Evolutionary conservation across 2,797 vertebrate species (phyloP).

Genomic region (Ispidina picta): DNA sequence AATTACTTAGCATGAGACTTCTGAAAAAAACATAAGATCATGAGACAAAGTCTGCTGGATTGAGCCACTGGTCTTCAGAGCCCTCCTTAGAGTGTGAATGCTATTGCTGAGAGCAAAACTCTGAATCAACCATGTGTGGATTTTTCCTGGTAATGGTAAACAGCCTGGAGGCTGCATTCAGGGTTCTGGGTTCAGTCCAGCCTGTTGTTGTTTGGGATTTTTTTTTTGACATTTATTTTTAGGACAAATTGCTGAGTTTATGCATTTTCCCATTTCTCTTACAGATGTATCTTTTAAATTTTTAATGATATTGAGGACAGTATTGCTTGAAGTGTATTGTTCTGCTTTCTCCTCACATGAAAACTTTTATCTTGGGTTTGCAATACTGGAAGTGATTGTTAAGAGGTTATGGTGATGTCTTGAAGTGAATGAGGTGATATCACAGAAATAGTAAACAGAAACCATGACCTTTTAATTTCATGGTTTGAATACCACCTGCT

Average conservation of each 20-base stretch:
- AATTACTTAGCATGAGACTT: not conserved
- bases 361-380: not conserved
- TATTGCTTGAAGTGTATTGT: not conserved
- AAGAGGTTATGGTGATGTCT: not conserved
- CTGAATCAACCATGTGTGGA: accelerated
- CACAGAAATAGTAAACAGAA: not conserved
- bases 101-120: not conserved
- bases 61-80: not conserved
- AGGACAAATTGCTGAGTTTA: not conserved
- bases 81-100: not conserved
- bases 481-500: not conserved
- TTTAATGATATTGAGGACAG: not conserved
- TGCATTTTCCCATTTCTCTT: not conserved
- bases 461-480: not conserved
- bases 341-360: not conserved
- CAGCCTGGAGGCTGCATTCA: not conserved
- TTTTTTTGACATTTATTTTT: not conserved
- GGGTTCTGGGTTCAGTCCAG: not conserved
- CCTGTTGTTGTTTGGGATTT: not conserved
- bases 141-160: not conserved
- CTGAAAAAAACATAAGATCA: not conserved
- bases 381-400: not conserved
- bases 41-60: not conserved
- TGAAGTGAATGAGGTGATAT: not conserved
- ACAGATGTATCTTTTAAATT: not conserved